phyloP scores from a whole-genome alignment of 2,888 invertebrate species.

The Temnothorax unifasciatus region DNA sequence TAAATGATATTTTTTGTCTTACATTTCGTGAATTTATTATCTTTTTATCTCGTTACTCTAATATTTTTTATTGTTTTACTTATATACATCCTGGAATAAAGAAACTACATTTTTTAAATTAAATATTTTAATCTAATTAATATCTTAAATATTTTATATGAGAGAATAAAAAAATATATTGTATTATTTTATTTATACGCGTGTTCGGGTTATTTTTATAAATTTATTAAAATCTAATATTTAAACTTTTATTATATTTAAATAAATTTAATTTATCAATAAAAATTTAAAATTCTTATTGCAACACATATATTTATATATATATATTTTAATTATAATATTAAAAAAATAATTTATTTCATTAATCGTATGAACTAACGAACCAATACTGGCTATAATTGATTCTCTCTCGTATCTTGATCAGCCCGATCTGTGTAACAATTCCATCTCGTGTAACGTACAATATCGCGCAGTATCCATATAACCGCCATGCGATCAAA shows the following conservation, averaged over 20 bases:
- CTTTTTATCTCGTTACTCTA: neutral
- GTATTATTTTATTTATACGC: neutral
- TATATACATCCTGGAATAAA: neutral
- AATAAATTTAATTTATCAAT: constrained; percentile 5
- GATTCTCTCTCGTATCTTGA: constrained; percentile 11
- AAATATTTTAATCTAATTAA: constrained; percentile 5
- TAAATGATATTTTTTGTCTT: neutral
- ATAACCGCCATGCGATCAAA: constrained; percentile 59
- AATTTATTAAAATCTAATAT: constrained; percentile 15
- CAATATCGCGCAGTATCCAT: constrained; percentile 30
- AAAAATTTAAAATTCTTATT: neutral
- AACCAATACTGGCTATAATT: constrained; percentile 14
- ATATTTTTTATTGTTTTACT: neutral
- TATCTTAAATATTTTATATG: neutral
- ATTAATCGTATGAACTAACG: neutral
- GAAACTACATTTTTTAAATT: neutral
- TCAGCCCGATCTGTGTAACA: constrained; percentile 10
- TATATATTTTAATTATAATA: neutral
- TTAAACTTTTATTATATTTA: neutral
- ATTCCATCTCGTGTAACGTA: constrained; percentile 12
- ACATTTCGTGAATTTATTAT: neutral
- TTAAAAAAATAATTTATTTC: neutral
- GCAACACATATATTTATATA: neutral
- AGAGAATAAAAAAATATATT: neutral
- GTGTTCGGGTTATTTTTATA: neutral